Evolutionary conservation across 2,113 vertebrate species (phyloP).

Genomic region (Parotia lawesii): DNA sequence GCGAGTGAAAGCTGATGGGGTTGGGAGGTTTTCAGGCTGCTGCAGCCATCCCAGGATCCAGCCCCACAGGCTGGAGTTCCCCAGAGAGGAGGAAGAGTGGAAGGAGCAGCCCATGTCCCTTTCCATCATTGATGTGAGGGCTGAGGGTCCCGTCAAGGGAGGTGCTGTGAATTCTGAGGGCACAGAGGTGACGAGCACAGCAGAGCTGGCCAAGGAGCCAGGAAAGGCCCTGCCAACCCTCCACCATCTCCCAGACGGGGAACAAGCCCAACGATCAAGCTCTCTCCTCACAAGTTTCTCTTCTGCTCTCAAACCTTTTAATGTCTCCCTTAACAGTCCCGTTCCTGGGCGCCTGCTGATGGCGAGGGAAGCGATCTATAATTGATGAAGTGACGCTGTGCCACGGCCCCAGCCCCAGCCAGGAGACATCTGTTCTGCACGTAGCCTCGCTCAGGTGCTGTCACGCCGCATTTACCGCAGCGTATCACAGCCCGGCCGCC

Average conservation of each 20-base stretch:
- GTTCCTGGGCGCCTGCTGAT: not conserved
- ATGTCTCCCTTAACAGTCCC: not conserved
- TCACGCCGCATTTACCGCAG: conserved; percentile 61
- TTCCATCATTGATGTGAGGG: fast-evolving
- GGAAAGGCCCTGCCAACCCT: not conserved
- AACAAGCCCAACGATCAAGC: fast-evolving
- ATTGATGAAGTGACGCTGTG: conserved; percentile 67
- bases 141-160: fast-evolving
- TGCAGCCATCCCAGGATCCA: not conserved
- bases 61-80: fast-evolving
- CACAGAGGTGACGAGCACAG: fast-evolving
- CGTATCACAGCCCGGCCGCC: not conserved
- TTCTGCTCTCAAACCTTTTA: not conserved
- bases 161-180: fast-evolving
- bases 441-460: conserved; percentile 64
- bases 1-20: not conserved
- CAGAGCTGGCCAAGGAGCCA: not conserved
- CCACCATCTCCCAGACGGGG: fast-evolving
- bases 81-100: not conserved
- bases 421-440: conserved; percentile 68
- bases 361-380: conserved; percentile 64
- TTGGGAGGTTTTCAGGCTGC: not conserved
- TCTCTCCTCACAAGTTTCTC: not conserved
- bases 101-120: not conserved
- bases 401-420: conserved; percentile 62